Percentiles rank a stretch among this genome's conserved stretches.
Evolutionary conservation across 2,113 vertebrate species (phyloP).

Genomic region (Tricholaema leucomelas): DNA sequence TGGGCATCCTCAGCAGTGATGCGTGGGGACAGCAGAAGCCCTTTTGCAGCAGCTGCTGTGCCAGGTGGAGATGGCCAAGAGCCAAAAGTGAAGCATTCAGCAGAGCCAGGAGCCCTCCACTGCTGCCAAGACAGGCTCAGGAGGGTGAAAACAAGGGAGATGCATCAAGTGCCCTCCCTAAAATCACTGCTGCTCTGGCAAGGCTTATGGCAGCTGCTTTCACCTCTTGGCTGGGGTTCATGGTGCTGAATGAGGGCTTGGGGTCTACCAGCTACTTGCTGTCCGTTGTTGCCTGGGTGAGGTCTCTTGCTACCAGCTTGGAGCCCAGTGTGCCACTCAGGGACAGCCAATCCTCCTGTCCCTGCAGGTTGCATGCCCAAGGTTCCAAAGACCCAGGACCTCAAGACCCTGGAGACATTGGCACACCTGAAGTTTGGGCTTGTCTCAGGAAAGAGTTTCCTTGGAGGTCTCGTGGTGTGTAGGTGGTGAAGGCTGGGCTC

Average conservation of each 20-base stretch:
- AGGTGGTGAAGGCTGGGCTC: not conserved
- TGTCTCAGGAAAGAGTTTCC: not conserved
- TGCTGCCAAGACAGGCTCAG: not conserved
- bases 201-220: not conserved
- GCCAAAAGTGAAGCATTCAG: not conserved
- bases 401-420: not conserved
- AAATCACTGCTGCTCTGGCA: not conserved
- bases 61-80: not conserved
- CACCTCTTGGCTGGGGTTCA: fast-evolving
- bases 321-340: not conserved
- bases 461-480: fast-evolving
- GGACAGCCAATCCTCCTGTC: not conserved
- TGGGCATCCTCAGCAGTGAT: not conserved
- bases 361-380: not conserved
- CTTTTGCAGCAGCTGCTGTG: fast-evolving
- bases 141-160: not conserved
- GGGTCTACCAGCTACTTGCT: not conserved
- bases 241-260: fast-evolving
- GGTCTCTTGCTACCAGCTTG: not conserved
- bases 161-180: not conserved
- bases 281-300: not conserved
- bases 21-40: not conserved
- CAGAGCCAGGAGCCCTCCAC: not conserved
- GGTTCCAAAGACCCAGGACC: not conserved
- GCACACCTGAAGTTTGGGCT: not conserved